A percentile compares a stretch with the other conserved stretches of the same genome.
Evolutionary conservation across 2,113 vertebrate species (phyloP).

Genomic region (Desmodus rotundus): DNA sequence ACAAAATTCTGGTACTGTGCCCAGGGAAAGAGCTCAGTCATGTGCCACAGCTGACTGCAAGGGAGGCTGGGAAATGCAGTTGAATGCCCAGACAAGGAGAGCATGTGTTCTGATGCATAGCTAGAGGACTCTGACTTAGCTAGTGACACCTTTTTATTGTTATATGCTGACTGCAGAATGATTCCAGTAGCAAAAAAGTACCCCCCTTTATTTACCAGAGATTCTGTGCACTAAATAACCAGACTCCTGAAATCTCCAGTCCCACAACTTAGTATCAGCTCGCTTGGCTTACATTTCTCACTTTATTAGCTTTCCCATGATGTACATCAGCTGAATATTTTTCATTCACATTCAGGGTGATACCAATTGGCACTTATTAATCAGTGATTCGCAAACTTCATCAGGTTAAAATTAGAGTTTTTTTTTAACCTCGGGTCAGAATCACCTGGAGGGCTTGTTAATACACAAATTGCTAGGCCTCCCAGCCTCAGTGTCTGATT

Average conservation of each 20-base stretch:
- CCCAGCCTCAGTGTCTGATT: neutral
- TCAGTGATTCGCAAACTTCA: neutral
- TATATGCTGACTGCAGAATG: neutral
- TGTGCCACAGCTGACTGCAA: neutral
- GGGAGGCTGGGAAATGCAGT: neutral
- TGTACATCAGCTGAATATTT: neutral
- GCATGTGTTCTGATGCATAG: neutral
- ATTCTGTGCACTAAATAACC: neutral
- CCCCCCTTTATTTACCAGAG: neutral
- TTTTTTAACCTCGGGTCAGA: neutral
- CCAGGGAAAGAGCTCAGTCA: neutral
- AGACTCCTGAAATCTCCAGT: neutral
- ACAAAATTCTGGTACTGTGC: neutral
- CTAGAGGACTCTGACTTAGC: neutral
- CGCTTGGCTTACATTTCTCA: neutral
- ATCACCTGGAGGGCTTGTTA: neutral
- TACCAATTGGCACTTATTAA: neutral
- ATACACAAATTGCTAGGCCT: neutral
- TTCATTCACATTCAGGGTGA: neutral
- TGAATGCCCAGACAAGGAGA: neutral
- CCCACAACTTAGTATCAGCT: neutral
- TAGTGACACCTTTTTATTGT: neutral
- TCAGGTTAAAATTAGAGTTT: neutral
- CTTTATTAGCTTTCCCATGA: neutral
- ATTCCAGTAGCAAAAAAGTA: neutral